Base-by-base conservation (phyloP, 2,113 vertebrate species). In the Callionymus lyra region DNA sequence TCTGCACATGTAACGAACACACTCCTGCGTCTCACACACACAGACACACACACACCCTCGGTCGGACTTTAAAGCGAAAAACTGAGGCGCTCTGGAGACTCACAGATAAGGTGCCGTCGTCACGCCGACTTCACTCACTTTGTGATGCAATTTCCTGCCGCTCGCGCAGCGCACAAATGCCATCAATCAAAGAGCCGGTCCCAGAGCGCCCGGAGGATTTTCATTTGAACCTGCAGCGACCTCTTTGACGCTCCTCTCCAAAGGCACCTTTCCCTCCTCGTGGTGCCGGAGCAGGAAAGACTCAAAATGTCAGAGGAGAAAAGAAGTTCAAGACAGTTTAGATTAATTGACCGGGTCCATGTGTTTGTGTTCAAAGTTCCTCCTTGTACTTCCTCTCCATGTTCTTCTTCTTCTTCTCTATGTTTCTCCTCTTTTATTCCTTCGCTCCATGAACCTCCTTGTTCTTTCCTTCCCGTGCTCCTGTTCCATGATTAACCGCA, bases 131-230 rank as follows among this genome's bases (percentile, higher is more conserved):
- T 46, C 16, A 12, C 39, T 31, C 19, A 15, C 54, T 54, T 55
- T 70, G 55, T 65, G 65, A 70, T 68, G 59, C 44, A 65, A 70
- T 75, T 65, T 65, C 40, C 50, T 46, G 41, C 13, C 58, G 41
- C 41, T 65, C 59, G 34, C 51, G 15, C 19, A 50, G 51, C 41
- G 52, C 48, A 67, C 51, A 67, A 68, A 63, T 1, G 12, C 18
- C 55, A 66, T 70, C 71, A 63, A 60, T 78, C 65, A 75, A 64
- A 53, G 6, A 0, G 38, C 38, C 37, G 13, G 57, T 27, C 65
- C 57, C 58, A 44, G 51, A 65, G 37, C 9, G 34, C 34, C 59
- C 16, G 18, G 34, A 49, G 62, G 47, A 48, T 62, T 62, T n/a
- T 34, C 47, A 47, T 44, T 52, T 10, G 42, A 49, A 38, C 43